phyloP scores from a whole-genome alignment of 2,797 vertebrate genomes.

The Pseudochaenichthys georgianus region DNA sequence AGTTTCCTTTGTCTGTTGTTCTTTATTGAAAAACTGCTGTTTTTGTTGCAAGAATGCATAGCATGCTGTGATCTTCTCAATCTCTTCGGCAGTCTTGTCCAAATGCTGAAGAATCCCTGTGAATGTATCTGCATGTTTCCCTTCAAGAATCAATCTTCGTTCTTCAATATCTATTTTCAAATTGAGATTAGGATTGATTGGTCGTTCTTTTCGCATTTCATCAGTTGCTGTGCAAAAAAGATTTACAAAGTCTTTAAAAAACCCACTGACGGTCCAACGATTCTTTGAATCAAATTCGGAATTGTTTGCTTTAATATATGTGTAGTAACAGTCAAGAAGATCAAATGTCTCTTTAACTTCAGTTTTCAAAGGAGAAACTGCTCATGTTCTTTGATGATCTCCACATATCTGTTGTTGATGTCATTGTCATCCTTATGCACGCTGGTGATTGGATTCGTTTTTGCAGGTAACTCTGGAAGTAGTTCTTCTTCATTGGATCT shows the following conservation, averaged over 20 bases:
- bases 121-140: conserved; percentile 82
- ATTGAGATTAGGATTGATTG: conserved; percentile 46
- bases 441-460: conserved; percentile 54
- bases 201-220: conserved; percentile 43
- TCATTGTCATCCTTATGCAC: conserved; percentile 47
- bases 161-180: conserved; percentile 63
- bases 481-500: conserved; percentile 50
- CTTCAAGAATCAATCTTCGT: conserved; percentile 68
- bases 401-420: conserved; percentile 22
- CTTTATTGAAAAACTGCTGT: not conserved
- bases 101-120: conserved; percentile 84
- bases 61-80: conserved; percentile 73
- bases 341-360: conserved; percentile 81
- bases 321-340: conserved; percentile 78
- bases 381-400: conserved; percentile 59
- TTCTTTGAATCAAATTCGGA: conserved; percentile 75
- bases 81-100: conserved; percentile 45
- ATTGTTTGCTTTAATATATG: conserved; percentile 76
- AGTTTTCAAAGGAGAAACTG: conserved; percentile 59
- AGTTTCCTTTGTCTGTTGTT: conserved; percentile 64
- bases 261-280: conserved; percentile 47
- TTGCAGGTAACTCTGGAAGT: conserved; percentile 66
- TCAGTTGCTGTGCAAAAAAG: conserved; percentile 71
- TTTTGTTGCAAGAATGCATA: conserved; percentile 73
- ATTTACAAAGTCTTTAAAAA: conserved; percentile 72